These are phyloP conservation scores for Ceuthmochares aereus DNA, from an alignment of 2,113 vertebrate species.

Conservation along the genomic window DNA sequence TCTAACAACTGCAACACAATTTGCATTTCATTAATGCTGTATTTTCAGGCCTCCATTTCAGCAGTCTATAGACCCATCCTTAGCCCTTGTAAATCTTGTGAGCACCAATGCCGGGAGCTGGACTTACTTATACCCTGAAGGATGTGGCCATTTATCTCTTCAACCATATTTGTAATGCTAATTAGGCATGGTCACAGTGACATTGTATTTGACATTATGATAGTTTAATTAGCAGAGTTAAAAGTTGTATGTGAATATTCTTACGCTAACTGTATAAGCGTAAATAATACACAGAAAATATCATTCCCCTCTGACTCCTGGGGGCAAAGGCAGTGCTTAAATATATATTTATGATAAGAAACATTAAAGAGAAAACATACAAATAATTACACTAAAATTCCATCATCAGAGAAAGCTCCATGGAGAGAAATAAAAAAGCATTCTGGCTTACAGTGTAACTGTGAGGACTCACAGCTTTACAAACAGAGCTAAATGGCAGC, in stretches of 20 bases:
- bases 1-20: constrained; percentile 28
- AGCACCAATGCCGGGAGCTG: not conserved
- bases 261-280: not conserved
- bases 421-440: not conserved
- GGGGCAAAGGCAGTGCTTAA: not conserved
- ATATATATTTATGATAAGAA: not conserved
- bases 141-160: constrained; percentile 43
- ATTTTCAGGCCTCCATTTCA: constrained; percentile 23
- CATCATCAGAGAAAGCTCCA: not conserved
- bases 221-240: constrained; percentile 47
- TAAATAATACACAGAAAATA: constrained; percentile 2
- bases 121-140: not conserved
- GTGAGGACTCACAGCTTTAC: not conserved
- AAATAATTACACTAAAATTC: not conserved
- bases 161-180: constrained; percentile 50
- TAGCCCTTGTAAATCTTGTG: not conserved
- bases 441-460: not conserved
- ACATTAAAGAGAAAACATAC: not conserved
- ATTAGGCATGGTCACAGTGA: constrained; percentile 42
- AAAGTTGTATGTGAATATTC: constrained; percentile 35
- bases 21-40: not conserved
- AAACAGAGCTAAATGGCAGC: not conserved
- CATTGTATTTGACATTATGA: constrained; percentile 68
- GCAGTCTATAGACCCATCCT: not conserved
- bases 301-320: not conserved